Evolutionary conservation across 2,113 vertebrate genomes (phyloP).

Genomic region (Zosterops pallidus): DNA sequence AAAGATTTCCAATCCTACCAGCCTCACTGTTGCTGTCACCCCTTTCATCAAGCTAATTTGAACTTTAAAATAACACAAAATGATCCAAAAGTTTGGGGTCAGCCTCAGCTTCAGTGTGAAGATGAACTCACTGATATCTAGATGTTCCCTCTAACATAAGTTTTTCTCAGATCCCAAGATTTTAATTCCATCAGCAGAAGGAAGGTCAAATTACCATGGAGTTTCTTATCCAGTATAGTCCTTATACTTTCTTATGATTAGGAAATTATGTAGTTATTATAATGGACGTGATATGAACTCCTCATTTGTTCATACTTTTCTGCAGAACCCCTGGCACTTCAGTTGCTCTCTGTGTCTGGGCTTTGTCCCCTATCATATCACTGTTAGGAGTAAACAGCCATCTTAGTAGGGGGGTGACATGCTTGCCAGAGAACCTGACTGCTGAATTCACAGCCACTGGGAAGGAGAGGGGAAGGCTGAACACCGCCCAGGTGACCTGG

Average conservation of each 20-base stretch:
- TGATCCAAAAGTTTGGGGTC: background rate
- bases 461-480: background rate
- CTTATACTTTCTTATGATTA: background rate
- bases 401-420: fast-evolving
- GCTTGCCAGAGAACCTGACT: background rate
- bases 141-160: background rate
- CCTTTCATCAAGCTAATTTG: background rate
- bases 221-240: background rate
- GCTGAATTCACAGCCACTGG: background rate
- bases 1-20: background rate
- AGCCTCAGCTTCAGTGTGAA: background rate
- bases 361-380: background rate
- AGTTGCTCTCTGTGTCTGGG: background rate
- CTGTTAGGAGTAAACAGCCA: background rate
- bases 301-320: background rate
- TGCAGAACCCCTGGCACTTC: background rate
- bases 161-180: background rate
- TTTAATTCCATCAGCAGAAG: background rate
- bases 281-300: background rate
- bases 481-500: fast-evolving
- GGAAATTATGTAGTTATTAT: background rate
- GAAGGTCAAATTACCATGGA: background rate
- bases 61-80: background rate
- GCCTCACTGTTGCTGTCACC: background rate
- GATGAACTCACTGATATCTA: background rate